Conservation (phyloP, 2,113 vertebrate species). For the Amia ocellicauda region DNA sequence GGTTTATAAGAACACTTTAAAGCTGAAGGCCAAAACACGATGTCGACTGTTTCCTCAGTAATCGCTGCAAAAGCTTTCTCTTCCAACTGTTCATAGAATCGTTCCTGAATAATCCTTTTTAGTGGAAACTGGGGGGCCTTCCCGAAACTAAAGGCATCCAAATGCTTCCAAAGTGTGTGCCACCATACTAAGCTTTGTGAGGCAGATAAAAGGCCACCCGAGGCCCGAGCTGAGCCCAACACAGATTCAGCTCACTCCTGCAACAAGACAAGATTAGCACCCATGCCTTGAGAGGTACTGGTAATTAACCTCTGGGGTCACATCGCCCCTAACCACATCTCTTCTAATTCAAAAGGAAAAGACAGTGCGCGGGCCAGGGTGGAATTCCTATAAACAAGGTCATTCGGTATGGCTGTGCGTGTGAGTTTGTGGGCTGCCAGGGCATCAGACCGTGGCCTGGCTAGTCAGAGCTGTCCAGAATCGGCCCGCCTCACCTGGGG, state of each 20-base stretch:
- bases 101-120: too few relatives aligned
- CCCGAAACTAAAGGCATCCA: too few relatives aligned
- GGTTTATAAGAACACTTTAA: too few relatives aligned
- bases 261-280: not conserved
- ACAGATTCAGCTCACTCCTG: not conserved
- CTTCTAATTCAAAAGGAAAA: not conserved
- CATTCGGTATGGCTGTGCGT: not conserved
- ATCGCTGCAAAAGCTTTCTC: too few relatives aligned
- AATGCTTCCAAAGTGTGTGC: too few relatives aligned
- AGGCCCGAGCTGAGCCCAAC: not conserved
- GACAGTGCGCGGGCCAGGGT: not conserved
- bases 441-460: slow-evolving; percentile 17
- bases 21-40: too few relatives aligned
- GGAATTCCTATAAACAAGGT: slow-evolving; percentile 9
- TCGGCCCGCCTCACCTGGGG: not conserved
- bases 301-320: slow-evolving; percentile 22
- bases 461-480: slow-evolving; percentile 9
- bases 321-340: slow-evolving; percentile 1
- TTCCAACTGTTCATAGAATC: too few relatives aligned
- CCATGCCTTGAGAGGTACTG: not conserved
- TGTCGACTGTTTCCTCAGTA: too few relatives aligned
- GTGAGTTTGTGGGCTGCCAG: slow-evolving; percentile 5
- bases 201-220: too few relatives aligned
- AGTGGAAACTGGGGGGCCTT: too few relatives aligned
- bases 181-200: too few relatives aligned